Percentiles rank a stretch among this genome's conserved stretches.
phyloP scores from a whole-genome alignment of 2,113 vertebrate species.

The Paraplagusia blochii region DNA sequence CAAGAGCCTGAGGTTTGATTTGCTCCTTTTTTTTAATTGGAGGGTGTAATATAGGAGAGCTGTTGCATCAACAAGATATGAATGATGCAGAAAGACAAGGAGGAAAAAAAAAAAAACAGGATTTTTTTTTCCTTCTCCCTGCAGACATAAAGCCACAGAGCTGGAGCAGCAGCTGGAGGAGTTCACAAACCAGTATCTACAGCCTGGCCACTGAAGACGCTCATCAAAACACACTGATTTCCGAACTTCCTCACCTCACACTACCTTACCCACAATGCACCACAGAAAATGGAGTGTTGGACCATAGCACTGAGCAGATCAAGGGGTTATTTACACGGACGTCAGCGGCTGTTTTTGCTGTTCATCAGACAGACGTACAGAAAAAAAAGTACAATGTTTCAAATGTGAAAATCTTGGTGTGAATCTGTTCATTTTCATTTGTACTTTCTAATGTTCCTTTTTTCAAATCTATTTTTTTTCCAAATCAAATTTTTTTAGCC shows the following conservation, averaged over 20 bases:
- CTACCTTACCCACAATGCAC: background rate
- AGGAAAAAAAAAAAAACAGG: background rate
- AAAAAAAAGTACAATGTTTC: background rate
- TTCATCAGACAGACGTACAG: background rate
- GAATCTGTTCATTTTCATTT: background rate
- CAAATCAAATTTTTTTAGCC: too few relatives aligned
- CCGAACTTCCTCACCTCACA: background rate
- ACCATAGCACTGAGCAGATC: background rate
- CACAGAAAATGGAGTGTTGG: background rate
- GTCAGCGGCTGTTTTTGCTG: conserved; percentile 25
- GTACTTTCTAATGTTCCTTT: background rate
- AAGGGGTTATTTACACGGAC: too few relatives aligned
- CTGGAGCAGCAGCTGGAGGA: conserved; percentile 87
- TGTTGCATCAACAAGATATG: too few relatives aligned
- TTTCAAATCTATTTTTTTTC: background rate
- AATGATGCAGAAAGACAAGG: background rate
- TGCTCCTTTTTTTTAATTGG: background rate
- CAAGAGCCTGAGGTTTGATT: conserved; percentile 84
- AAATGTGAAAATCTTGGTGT: background rate
- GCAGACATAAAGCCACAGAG: conserved; percentile 90
- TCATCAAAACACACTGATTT: conserved; percentile 4
- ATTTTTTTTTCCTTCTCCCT: conserved; percentile 15
- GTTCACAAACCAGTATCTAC: conserved; percentile 88
- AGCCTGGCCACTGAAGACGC: conserved; percentile 64
- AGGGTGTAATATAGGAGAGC: background rate